phyloP scores from a whole-genome alignment of 1,140 invertebrate genomes.

The Bombus turneri region DNA sequence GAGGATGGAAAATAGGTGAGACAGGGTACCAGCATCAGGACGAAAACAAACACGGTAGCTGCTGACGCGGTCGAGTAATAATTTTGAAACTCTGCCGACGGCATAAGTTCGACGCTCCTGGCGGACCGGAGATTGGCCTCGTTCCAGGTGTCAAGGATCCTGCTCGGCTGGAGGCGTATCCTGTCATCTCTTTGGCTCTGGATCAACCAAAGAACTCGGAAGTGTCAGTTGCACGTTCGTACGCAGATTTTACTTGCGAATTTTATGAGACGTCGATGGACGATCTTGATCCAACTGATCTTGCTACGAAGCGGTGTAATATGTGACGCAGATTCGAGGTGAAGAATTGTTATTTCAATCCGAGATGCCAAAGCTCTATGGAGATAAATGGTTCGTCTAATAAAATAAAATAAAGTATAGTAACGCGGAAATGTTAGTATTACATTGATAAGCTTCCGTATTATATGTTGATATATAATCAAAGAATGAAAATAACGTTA shows the following conservation, averaged over 20 bases:
- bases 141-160: slow-evolving; percentile 81
- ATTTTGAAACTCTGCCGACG: slow-evolving; percentile 79
- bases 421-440: background rate
- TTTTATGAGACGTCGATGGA: background rate
- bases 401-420: background rate
- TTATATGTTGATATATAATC: background rate
- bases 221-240: slow-evolving; percentile 54
- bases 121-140: slow-evolving; percentile 73
- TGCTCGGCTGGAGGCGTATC: slow-evolving; percentile 68
- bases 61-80: slow-evolving; percentile 78
- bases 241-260: slow-evolving; percentile 50
- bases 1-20: slow-evolving; percentile 33
- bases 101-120: slow-evolving; percentile 77
- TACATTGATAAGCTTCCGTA: background rate
- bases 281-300: background rate
- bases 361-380: background rate
- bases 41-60: slow-evolving; percentile 79
- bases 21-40: slow-evolving; percentile 56
- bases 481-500: background rate
- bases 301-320: too few relatives aligned
- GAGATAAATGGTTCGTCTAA: background rate
- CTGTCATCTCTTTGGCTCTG: slow-evolving; percentile 63
- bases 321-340: background rate
- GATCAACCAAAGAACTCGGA: slow-evolving; percentile 61
- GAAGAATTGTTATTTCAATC: background rate